Base-by-base conservation (phyloP, 2,888 invertebrate species). In the Pharmacophagus antenor region DNA sequence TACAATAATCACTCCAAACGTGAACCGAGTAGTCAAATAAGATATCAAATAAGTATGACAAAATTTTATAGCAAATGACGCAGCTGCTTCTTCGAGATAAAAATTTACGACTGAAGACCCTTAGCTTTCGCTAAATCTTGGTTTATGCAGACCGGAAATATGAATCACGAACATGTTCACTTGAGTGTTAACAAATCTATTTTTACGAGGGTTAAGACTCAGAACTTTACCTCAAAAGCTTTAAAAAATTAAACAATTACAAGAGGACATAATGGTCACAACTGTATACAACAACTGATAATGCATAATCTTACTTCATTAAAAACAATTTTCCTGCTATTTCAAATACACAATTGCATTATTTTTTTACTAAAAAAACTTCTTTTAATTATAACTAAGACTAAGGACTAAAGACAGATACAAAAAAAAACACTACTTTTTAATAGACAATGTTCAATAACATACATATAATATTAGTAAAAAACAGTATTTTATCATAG, bases 101-200 rank as follows among this genome's bases (percentile, higher is more conserved):
- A 51, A 57, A 57, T 46, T 51, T 50, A 51, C 50, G 50, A 27
- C 42, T 42, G 42, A 17, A 42, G 6, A n/a, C 6, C 42, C n/a
- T 6, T 42, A 17, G 17, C 42, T 17, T 42, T 42, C 17, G 50
- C 31, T 31, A 31, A 3, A 31, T 12, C 31, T 15, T 10, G 10
- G 57, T 47, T 47, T 48, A 49, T 10, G 27, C 41, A 21, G 27
- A 42, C 58, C 54, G 21, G 54, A 50, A 31, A 31, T 48, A 59
- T 59, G 58, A 54, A 54, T 54, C 42, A 44, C 21, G 15, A 49
- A 49, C 56, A 23, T 56, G 53, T 42, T 53, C 54, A 49, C 42
- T 58, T 31, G 49, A 44, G 49, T 49, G 54, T 59, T 54, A 59
- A 46, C 44, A 50, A 55, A 60, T 50, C 60, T 55, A 46, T 55